Percentiles rank a stretch among this genome's conserved stretches.
Evolutionary conservation across 2,113 vertebrate species (phyloP).

Genomic region (Ornithorhynchus anatinus): DNA sequence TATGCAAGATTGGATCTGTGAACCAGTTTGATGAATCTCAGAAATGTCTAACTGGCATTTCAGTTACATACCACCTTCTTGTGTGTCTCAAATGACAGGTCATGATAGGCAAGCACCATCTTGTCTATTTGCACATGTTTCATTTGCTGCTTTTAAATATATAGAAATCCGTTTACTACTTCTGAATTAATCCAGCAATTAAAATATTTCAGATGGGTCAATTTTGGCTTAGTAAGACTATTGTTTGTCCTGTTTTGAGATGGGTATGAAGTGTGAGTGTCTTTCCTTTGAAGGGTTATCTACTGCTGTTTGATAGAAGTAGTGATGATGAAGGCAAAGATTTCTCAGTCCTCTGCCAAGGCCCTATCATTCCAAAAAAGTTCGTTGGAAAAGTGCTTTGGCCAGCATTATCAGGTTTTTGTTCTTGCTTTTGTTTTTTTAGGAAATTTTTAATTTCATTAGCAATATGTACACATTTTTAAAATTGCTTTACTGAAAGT

Average conservation of each 20-base stretch:
- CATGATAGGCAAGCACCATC: constrained; percentile 39
- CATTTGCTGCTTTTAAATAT: constrained; percentile 65
- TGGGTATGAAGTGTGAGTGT: constrained; percentile 54
- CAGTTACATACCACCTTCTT: constrained; percentile 64
- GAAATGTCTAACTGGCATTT: constrained; percentile 56
- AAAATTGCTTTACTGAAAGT: background rate
- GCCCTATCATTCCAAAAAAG: constrained; percentile 30
- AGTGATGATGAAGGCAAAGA: constrained; percentile 54
- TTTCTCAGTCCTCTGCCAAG: constrained; percentile 44
- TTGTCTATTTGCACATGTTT: constrained; percentile 64
- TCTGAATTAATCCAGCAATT: constrained; percentile 53
- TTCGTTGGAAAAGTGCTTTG: constrained; percentile 33
- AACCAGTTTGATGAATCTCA: constrained; percentile 35
- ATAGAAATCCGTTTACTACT: constrained; percentile 47
- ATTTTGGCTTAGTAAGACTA: constrained; percentile 66
- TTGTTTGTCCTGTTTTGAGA: constrained; percentile 71
- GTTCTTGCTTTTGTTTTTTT: background rate
- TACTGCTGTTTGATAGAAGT: constrained; percentile 65
- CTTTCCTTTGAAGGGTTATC: constrained; percentile 56
- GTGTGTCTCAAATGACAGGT: constrained; percentile 57
- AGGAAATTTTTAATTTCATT: constrained; percentile 11
- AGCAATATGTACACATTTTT: background rate
- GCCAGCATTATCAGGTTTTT: constrained; percentile 22
- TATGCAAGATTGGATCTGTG: constrained; percentile 13
- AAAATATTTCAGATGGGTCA: constrained; percentile 73